A percentile compares a stretch with the other conserved stretches of the same genome.
Evolutionary conservation across 2,797 vertebrate species (phyloP).

Genomic region (Toxotes lorentzi): DNA sequence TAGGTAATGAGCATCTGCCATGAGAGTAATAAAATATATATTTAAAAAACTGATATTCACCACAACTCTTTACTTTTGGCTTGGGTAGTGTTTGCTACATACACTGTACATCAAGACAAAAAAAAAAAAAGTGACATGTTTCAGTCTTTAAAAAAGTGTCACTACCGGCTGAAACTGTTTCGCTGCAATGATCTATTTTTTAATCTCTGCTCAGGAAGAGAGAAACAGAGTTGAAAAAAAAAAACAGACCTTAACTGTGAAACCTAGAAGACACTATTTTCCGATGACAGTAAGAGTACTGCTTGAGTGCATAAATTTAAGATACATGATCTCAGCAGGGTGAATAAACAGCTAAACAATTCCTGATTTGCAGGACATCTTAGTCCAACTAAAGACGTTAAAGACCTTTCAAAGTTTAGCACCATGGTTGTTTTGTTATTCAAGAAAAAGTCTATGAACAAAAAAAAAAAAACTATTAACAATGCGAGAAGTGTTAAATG

Average conservation of each 20-base stretch:
- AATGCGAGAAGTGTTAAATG: conserved; percentile 46
- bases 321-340: conserved; percentile 60
- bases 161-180: conserved; percentile 52
- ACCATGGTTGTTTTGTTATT: conserved; percentile 77
- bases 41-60: conserved; percentile 66
- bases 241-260: conserved; percentile 34
- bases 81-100: conserved; percentile 86
- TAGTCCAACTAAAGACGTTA: conserved; percentile 57
- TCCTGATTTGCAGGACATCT: conserved; percentile 68
- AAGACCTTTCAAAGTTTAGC: conserved; percentile 78
- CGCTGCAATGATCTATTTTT: conserved; percentile 28
- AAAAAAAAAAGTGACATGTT: conserved; percentile 45
- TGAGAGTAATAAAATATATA: conserved; percentile 75
- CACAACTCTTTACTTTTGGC: conserved; percentile 76
- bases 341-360: conserved; percentile 69
- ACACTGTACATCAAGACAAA: conserved; percentile 68
- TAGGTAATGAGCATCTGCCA: conserved; percentile 70
- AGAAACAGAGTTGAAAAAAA: conserved; percentile 3
- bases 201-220: conserved; percentile 27
- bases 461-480: conserved; percentile 42
- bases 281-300: conserved; percentile 32
- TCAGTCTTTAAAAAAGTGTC: conserved; percentile 65
- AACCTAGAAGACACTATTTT: conserved; percentile 38
- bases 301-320: conserved; percentile 63
- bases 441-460: conserved; percentile 39